A percentile compares a stretch with the other conserved stretches of the same genome.
These are phyloP conservation scores for Mactra quadrangularis DNA, from an alignment of 1,140 invertebrate species.

Conservation along the genomic window DNA sequence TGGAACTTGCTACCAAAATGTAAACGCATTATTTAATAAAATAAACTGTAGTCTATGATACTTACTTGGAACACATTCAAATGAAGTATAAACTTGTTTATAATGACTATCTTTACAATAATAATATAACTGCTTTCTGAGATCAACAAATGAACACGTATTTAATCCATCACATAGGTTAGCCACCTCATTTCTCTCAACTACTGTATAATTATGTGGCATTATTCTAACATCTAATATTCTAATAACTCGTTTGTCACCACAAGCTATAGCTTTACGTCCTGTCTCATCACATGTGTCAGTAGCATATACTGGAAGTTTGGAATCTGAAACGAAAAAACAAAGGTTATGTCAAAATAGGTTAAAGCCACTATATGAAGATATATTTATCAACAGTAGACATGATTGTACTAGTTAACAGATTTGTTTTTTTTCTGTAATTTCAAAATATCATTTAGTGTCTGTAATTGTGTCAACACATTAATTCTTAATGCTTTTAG, in stretches of 20 bases:
- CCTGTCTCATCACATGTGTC: conserved; percentile 57
- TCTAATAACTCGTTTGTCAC: conserved; percentile 27
- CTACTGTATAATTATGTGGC: conserved; percentile 48
- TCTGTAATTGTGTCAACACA: too few species aligned
- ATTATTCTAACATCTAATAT: conserved; percentile 46
- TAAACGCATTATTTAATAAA: too few species aligned
- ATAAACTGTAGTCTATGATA: background rate
- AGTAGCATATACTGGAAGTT: conserved; percentile 20
- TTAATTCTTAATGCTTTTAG: too few species aligned
- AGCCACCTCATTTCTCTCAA: background rate
- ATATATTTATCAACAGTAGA: too few species aligned
- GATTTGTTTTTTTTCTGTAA: too few species aligned
- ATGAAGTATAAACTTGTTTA: conserved; percentile 41
- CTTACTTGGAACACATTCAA: conserved; percentile 57
- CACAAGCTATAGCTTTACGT: conserved; percentile 27
- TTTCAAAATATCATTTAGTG: too few species aligned
- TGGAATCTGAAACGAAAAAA: conserved; percentile 17
- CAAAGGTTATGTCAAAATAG: too few species aligned
- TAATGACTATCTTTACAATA: conserved; percentile 46
- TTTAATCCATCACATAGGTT: conserved; percentile 46
- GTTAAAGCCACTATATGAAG: too few species aligned
- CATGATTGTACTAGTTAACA: too few species aligned
- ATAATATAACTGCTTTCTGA: conserved; percentile 41
- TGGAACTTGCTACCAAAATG: too few species aligned
- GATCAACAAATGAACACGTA: conserved; percentile 39